Evolutionary conservation across 1,140 invertebrate genomes (phyloP), one percentile per base, ranked within the genome.

Genomic region (Aphis craccivora): DNA sequence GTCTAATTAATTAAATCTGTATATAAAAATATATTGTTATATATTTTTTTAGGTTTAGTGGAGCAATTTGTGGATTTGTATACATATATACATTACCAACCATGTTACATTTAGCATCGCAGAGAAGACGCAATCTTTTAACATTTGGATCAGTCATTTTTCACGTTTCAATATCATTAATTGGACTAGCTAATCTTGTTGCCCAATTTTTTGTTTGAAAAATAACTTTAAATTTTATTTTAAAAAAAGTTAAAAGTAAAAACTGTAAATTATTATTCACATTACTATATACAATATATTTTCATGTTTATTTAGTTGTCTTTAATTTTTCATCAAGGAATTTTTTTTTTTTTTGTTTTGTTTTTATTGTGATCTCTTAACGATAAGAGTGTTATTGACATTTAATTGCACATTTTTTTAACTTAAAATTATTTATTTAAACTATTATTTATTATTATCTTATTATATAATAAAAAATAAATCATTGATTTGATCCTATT

Each of bases 71-170:
- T 95, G 98, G 98, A n/a, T 95, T 98, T 35, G 96, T 98, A 0
- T 98, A 98, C 95, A 96, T 98, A 18, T 99, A 99, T 95, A 96
- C 97, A 22, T 95, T 99, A 53, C 98, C 98, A 0, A 97, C 97
- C 94, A 94, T 97, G 5, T 96, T 98, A 20, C 97, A 98, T 94
- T 95, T 98, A 93, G 96, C 96, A 53, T 97, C 97, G 30, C 95
- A 97, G 48, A 96, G 96, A 88, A 95, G 96, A 53, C 95, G 97
- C 90, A 96, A 96, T 8, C 95, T 96, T 93, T 95, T 98, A 2
- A 97, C 96, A 0, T 94, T 95, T 35, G 94, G 95, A 20, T 96
- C 96, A 84, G 94, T 96, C 6, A 84, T 97, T 25, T 95, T 97
- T 43, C 97, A 98, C 94, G 94, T 95, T 22, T 94, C 95, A 45